These are phyloP conservation scores for Callyntrura sp. DNA, from an alignment of 2,888 invertebrate species.

Conservation along the genomic window DNA sequence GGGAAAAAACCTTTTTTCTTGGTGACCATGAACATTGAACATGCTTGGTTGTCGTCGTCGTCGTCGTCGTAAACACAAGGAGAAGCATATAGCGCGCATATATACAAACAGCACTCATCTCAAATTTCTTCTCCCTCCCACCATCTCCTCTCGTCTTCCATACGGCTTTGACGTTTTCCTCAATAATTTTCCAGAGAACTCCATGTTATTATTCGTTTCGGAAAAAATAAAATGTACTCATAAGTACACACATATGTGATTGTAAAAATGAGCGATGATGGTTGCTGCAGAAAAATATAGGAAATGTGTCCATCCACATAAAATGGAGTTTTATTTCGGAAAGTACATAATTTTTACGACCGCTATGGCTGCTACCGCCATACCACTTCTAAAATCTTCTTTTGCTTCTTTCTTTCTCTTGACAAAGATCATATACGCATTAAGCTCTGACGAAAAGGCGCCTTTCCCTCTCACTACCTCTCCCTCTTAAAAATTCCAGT, in stretches of 20 bases:
- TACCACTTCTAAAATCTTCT: too few relatives aligned
- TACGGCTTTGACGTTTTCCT: not conserved
- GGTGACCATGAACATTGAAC: conserved; percentile 44
- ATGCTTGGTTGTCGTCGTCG: not conserved
- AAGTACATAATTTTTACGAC: conserved; percentile 53
- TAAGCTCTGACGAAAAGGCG: conserved; percentile 64
- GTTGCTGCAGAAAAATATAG: conserved; percentile 16
- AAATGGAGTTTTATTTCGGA: conserved; percentile 14
- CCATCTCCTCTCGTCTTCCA: not conserved
- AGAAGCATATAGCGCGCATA: too few relatives aligned
- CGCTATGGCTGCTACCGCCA: conserved; percentile 17
- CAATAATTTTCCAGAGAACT: conserved; percentile 45
- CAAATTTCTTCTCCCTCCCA: conserved; percentile 68
- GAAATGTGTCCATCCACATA: too few relatives aligned
- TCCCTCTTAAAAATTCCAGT: conserved; percentile 13
- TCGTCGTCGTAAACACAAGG: conserved; percentile 35
- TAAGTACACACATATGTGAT: too few relatives aligned
- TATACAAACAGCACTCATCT: conserved; percentile 45
- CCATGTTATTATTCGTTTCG: not conserved
- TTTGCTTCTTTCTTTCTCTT: conserved; percentile 21
- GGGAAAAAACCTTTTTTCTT: conserved; percentile 13
- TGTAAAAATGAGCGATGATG: conserved; percentile 54
- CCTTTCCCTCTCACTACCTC: conserved; percentile 42
- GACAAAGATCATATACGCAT: conserved; percentile 52
- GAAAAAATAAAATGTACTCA: too few relatives aligned